These are phyloP conservation scores for Drosophila ananassae DNA, from an alignment of 1,140 invertebrate genomes.

Conservation along the genomic window DNA sequence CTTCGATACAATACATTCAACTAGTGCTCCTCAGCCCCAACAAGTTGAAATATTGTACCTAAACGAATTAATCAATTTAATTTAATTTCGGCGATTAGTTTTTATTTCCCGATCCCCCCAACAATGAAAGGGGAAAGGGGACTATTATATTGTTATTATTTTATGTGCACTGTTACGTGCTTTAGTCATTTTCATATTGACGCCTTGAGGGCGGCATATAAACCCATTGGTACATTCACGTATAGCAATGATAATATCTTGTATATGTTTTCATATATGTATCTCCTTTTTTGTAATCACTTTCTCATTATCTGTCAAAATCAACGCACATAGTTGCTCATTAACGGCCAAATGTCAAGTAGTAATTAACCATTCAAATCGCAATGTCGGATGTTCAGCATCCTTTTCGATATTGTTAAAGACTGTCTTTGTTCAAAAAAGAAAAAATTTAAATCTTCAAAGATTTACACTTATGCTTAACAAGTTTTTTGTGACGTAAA, in stretches of 20 bases:
- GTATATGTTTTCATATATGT: constrained; percentile 13
- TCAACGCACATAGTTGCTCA: constrained; percentile 61
- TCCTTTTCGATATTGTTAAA: constrained; percentile 57
- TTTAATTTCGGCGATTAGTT: constrained; percentile 53
- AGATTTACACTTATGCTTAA: constrained; percentile 38
- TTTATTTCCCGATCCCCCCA: background rate
- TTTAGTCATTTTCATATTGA: constrained; percentile 60
- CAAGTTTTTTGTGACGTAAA: constrained; percentile 32
- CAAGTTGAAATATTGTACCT: constrained; percentile 50
- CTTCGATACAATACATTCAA: constrained; percentile 79
- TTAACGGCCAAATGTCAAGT: constrained; percentile 67
- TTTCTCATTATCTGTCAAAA: constrained; percentile 27
- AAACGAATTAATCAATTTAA: constrained; percentile 69
- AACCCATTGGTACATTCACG: constrained; percentile 12
- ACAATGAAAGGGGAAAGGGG: constrained; percentile 9
- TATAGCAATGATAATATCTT: constrained; percentile 19
- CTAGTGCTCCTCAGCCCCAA: constrained; percentile 21
- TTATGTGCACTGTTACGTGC: constrained; percentile 46
- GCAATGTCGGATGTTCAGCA: constrained; percentile 40
- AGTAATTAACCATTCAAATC: constrained; percentile 45
- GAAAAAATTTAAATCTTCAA: constrained; percentile 35
- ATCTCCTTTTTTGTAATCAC: background rate
- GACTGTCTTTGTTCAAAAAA: constrained; percentile 78
- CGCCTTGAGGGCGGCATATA: constrained; percentile 2
- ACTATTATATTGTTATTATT: constrained; percentile 58